These are phyloP conservation scores for Conus betulinus DNA, from an alignment of 1,140 invertebrate species.

Conservation along the genomic window DNA sequence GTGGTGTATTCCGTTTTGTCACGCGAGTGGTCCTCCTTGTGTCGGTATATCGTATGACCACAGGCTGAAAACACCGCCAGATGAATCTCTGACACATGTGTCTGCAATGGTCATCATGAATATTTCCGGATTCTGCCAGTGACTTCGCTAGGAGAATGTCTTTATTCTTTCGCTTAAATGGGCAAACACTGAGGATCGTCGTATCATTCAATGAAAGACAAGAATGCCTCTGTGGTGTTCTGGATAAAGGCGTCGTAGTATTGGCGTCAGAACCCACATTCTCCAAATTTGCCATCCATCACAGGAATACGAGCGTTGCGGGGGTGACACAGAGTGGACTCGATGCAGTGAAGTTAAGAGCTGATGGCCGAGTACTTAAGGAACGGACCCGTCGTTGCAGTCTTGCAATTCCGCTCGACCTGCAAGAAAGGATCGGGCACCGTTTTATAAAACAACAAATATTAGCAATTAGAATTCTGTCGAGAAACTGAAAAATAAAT, in stretches of 20 bases:
- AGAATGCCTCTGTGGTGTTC: background rate
- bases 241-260: background rate
- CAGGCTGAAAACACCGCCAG: background rate
- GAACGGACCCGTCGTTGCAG: slow-evolving; percentile 57
- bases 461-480: no score
- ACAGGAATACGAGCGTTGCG: slow-evolving; percentile 33
- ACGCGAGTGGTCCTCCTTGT: background rate
- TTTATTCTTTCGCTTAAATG: background rate
- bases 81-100: background rate
- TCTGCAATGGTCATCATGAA: slow-evolving; percentile 56
- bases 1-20: background rate
- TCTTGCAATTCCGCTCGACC: slow-evolving; percentile 57
- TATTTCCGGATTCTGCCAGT: slow-evolving; percentile 65
- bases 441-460: background rate
- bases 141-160: slow-evolving; percentile 14
- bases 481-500: no score
- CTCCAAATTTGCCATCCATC: slow-evolving; percentile 36
- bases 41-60: background rate
- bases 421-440: slow-evolving; percentile 12
- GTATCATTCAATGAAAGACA: background rate
- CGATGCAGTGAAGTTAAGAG: slow-evolving; percentile 70
- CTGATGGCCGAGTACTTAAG: slow-evolving; percentile 72
- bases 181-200: background rate
- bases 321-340: slow-evolving; percentile 62
- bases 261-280: background rate